Base-by-base conservation (phyloP, 2,113 vertebrate genomes). In the Chloropsis cyanopogon region DNA sequence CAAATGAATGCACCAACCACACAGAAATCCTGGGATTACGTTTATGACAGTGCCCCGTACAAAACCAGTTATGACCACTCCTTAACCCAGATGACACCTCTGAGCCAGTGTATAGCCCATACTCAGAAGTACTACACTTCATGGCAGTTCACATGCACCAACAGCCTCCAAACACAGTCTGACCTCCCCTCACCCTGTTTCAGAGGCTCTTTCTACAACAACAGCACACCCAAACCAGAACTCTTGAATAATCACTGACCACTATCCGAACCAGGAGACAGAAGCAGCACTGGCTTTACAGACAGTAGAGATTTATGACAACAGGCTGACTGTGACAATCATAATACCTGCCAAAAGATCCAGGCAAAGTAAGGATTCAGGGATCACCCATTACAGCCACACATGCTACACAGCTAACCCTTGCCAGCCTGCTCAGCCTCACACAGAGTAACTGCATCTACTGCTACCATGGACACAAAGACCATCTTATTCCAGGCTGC, bases 121-220 rank as follows among this genome's bases (percentile, higher is more conserved):
- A 39, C 25, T 65, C 71, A 69, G 23, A 33, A 88, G 28, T n/a
- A 44, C 37, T 31, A 63, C 26, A 35, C 7, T 29, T 65, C 44
- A 63, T 12, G 15, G 59, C 21, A 20, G 41, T 4, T 73, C 71
- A 72, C 11, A 22, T 2, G 12, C 41, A 50, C 11, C 47, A 91
- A 50, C 33, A 82, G 41, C 37, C 33, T 82, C 60, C 77, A 75
- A n/a, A 35, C 11, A 37, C 6, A 65, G 35, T 21, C 12, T 61
- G 35, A 31, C 21, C 39, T 90, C 50, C 33, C 82, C 59, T 80
- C 52, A 42, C 14, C 4, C 37, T 76, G 4, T 33, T 54, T 82
- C 71, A 86, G 47, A 81, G 21, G 29, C 41, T 88, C 56, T 41
- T 86, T 86, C 64, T 59, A 54, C 72, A 83, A 73, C 26, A 85